phyloP scores from a whole-genome alignment of 2,888 invertebrate genomes.

The Lycia hirtaria region DNA sequence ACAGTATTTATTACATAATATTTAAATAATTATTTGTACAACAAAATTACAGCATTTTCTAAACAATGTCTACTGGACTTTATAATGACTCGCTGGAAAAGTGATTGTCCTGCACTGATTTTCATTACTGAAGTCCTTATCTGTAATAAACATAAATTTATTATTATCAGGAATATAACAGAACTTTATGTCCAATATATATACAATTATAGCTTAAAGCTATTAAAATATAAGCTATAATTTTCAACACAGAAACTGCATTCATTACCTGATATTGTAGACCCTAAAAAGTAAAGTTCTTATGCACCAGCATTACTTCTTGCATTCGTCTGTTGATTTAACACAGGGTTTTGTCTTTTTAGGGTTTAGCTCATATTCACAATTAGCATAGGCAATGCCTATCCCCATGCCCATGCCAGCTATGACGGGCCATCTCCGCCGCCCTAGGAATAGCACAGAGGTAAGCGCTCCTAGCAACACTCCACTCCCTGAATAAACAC shows the following conservation, averaged over 20 bases:
- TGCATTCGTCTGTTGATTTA: not conserved
- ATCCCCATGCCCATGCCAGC: constrained; percentile 95
- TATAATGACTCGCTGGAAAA: constrained; percentile 45
- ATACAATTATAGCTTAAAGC: not conserved
- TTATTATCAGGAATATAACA: not conserved
- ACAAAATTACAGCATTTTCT: constrained; percentile 70
- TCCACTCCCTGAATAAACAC: constrained; percentile 89
- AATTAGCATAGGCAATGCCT: constrained; percentile 96
- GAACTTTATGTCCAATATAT: not conserved
- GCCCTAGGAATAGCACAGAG: constrained; percentile 92
- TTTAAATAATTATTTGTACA: constrained; percentile 76
- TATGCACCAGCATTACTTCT: constrained; percentile 48
- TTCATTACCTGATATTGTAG: constrained; percentile 58
- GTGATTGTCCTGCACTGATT: constrained; percentile 56
- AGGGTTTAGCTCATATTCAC: constrained; percentile 86
- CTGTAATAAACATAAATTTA: constrained; percentile 55
- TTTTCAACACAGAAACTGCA: not conserved
- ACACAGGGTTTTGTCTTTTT: constrained; percentile 51
- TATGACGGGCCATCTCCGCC: constrained; percentile 94
- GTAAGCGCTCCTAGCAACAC: constrained; percentile 91
- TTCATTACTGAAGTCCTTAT: constrained; percentile 57
- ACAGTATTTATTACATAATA: constrained; percentile 63
- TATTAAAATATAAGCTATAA: not conserved
- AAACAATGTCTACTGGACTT: constrained; percentile 65
- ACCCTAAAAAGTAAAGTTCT: constrained; percentile 45